Evolutionary conservation across 1,140 invertebrate species (phyloP), one percentile per base, ranked within the genome.

Genomic region (Drosophila pruinosa): DNA sequence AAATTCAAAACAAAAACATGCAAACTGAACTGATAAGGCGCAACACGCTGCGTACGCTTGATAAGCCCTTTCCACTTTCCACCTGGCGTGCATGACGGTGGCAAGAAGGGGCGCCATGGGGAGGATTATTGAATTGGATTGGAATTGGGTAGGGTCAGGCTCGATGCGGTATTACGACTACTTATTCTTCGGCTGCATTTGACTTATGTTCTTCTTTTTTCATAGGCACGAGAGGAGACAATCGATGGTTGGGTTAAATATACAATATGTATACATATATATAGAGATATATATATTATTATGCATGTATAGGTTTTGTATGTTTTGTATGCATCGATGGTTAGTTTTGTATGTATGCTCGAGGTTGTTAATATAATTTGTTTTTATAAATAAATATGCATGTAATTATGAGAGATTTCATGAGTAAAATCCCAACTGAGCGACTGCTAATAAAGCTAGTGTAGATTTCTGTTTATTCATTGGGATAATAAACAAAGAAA

Each of bases 301-400:
- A 47, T 63, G 50, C 34, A 53, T 53, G 36, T 53, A 43, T 41
- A 47, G 17, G 8, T 22, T 61, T 17, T 48, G 43, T 47, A 43
- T 62, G 47, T 70, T 48, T 56, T 48, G 67, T 65, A 58, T 71
- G 61, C 50, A 70, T 36, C 39, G 26, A 28, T 47, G 39, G 41
- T 45, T 45, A 64, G 17, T 31, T 45, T 14, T 45, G 19, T 43
- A 12, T 47, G 38, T 52, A 36, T 52, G 28, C 41, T 39, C 38
- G 38, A 39, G 38, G 38, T 14, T 14, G 38, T 26, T 41, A 26
- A 45, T 17, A 45, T 31, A 31, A 26, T 71, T 57, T 52, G 26
- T 41, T 58, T 41, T 58, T 41, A 36, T 53, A 58, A 53, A 53
- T 53, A 52, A 53, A 53, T 67, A 67, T 58, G 21, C 43, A 52